These are phyloP conservation scores for Octonoba sinensis DNA, from an alignment of 2,888 invertebrate genomes.

Conservation along the genomic window DNA sequence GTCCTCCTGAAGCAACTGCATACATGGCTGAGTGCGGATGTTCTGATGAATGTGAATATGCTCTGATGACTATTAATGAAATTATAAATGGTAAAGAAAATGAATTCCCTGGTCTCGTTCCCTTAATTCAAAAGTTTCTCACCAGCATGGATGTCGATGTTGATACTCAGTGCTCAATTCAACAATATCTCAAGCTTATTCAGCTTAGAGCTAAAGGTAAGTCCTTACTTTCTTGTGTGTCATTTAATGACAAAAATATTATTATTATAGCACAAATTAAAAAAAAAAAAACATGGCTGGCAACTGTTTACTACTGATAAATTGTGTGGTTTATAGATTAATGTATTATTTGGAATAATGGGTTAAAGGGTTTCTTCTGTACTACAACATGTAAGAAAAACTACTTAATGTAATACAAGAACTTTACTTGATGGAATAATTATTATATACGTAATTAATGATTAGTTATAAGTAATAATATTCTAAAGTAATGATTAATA, in stretches of 20 bases:
- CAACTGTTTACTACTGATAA: too few relatives aligned
- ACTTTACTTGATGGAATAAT: too few relatives aligned
- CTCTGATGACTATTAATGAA: slow-evolving; percentile 88
- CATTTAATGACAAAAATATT: neutral
- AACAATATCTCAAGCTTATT: slow-evolving; percentile 94
- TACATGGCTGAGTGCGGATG: slow-evolving; percentile 68
- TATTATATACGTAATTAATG: too few relatives aligned
- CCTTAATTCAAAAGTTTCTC: slow-evolving; percentile 93
- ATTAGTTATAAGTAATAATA: too few relatives aligned
- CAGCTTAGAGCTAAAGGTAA: slow-evolving; percentile 74
- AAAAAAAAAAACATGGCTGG: too few relatives aligned
- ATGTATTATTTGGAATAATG: too few relatives aligned
- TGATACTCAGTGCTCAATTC: slow-evolving; percentile 96
- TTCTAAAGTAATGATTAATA: too few relatives aligned
- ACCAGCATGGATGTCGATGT: slow-evolving; percentile 97
- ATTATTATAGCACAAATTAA: too few relatives aligned
- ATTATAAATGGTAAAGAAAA: slow-evolving; percentile 95
- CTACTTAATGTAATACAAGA: too few relatives aligned
- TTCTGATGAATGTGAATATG: slow-evolving; percentile 74
- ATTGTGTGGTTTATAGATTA: too few relatives aligned
- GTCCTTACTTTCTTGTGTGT: neutral
- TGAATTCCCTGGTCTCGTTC: slow-evolving; percentile 93
- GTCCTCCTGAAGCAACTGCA: slow-evolving; percentile 72
- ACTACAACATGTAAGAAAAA: too few relatives aligned
- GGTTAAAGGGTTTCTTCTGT: too few relatives aligned